These are phyloP conservation scores for Denticeps clupeoides DNA, from an alignment of 2,797 vertebrate genomes.

Conservation along the genomic window DNA sequence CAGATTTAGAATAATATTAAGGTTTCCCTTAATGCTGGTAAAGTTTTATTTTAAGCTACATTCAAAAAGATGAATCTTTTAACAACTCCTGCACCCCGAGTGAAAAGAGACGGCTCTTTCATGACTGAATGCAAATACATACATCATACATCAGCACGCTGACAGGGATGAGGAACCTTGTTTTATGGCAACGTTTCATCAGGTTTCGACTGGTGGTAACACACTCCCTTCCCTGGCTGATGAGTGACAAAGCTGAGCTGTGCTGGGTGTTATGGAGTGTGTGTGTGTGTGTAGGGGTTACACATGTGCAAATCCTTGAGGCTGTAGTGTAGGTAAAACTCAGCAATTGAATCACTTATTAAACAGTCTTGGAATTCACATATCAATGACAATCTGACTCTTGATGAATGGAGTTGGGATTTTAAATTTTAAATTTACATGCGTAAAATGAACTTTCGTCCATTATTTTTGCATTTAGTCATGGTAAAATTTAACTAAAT, in stretches of 20 bases:
- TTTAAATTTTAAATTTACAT: too few species aligned
- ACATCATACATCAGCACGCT: constrained; percentile 13
- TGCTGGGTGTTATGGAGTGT: neutral
- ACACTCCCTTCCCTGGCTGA: constrained; percentile 15
- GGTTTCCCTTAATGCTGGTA: too few species aligned
- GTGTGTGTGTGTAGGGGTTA: neutral
- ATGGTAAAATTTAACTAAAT: too few species aligned
- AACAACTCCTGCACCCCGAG: neutral
- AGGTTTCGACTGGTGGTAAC: constrained; percentile 20
- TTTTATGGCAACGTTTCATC: constrained; percentile 27
- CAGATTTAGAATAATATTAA: too few species aligned
- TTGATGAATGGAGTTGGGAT: too few species aligned
- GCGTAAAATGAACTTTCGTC: too few species aligned
- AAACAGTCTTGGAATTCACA: too few species aligned
- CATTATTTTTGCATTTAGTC: too few species aligned
- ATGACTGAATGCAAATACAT: neutral
- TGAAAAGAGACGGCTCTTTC: neutral
- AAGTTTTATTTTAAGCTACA: neutral
- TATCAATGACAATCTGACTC: too few species aligned
- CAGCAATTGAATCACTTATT: too few species aligned
- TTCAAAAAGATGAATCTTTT: too few species aligned
- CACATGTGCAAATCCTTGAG: neutral
- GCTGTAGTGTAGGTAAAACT: constrained; percentile 6
- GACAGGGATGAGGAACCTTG: constrained; percentile 18
- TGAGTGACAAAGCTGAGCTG: constrained; percentile 22